Evolutionary conservation across 2,888 invertebrate species (phyloP).

Genomic region (Dolichopus griseipennis): DNA sequence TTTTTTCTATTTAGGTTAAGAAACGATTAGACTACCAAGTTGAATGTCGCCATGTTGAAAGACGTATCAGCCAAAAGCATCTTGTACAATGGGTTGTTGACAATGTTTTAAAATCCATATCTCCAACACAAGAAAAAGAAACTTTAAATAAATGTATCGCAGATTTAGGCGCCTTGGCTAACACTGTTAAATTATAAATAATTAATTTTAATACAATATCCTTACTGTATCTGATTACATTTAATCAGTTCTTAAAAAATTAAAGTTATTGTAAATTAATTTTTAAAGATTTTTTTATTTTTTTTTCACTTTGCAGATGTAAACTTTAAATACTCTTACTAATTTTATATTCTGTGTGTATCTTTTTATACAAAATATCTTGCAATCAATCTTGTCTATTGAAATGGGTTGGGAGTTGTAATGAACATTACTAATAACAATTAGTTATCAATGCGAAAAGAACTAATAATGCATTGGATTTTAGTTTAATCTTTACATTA

Average conservation of each 20-base stretch:
- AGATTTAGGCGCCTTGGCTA: conserved; percentile 69
- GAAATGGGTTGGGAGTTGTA: too few species aligned
- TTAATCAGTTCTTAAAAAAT: neutral
- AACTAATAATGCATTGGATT: too few species aligned
- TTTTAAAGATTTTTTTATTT: neutral
- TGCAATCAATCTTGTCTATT: too few species aligned
- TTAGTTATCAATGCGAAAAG: too few species aligned
- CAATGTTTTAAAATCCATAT: conserved; percentile 76
- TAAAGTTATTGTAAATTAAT: neutral
- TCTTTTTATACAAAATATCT: too few species aligned
- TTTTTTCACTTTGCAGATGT: too few species aligned
- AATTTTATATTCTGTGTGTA: too few species aligned
- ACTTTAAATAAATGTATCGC: conserved; percentile 80
- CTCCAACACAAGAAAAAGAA: conserved; percentile 90
- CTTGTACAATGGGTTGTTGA: conserved; percentile 89
- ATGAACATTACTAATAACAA: too few species aligned
- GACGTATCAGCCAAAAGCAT: conserved; percentile 80
- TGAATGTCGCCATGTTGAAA: conserved; percentile 72
- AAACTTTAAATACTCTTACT: too few species aligned
- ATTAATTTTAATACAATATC: neutral
- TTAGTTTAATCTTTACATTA: too few species aligned
- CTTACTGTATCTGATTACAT: neutral
- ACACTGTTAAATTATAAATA: conserved; percentile 35
- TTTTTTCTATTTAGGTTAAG: conserved; percentile 53
- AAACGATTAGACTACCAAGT: conserved; percentile 87